Evolutionary conservation across 2,797 vertebrate species (phyloP).

Genomic region (Oceanodroma leucorhoa): DNA sequence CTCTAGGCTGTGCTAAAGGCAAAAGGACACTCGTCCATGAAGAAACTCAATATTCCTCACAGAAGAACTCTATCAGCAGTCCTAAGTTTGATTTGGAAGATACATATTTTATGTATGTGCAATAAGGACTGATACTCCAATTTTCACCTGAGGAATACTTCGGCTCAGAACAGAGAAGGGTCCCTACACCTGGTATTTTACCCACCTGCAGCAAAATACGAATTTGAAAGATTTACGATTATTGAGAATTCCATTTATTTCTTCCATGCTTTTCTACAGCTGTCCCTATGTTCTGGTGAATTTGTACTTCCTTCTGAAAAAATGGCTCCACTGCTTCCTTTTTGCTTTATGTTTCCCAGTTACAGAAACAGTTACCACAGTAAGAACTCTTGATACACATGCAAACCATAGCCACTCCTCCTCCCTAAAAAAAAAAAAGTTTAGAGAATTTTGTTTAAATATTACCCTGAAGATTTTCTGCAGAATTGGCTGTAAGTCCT

Average conservation of each 20-base stretch:
- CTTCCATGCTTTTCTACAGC: neutral
- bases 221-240: neutral
- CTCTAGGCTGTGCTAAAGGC: neutral
- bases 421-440: neutral
- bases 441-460: neutral
- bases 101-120: rapidly evolving
- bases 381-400: neutral
- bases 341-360: neutral
- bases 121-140: neutral
- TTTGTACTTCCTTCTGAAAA: neutral
- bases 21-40: neutral
- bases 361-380: neutral
- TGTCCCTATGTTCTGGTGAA: neutral
- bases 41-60: neutral
- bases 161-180: neutral
- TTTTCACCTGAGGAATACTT: neutral
- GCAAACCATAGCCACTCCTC: neutral
- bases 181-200: neutral
- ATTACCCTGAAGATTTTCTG: neutral
- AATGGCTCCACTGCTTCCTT: neutral
- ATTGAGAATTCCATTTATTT: neutral
- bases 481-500: neutral
- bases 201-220: neutral
- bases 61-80: neutral
- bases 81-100: neutral